Percentiles rank a stretch among this genome's conserved stretches.
These are phyloP conservation scores for Brachionus rubens DNA, from an alignment of 1,140 invertebrate species.

Conservation along the genomic window DNA sequence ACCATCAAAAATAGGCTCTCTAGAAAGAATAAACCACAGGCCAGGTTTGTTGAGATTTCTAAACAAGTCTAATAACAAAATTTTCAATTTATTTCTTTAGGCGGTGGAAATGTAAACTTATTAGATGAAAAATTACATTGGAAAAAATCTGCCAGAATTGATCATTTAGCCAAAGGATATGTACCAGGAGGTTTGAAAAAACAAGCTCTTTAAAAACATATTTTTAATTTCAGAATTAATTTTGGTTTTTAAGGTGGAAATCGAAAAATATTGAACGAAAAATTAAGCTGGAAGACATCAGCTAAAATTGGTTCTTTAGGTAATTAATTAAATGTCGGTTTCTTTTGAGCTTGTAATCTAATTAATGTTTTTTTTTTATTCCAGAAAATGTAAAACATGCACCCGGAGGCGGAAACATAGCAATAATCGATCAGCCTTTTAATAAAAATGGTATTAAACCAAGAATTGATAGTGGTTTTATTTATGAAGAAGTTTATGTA, in stretches of 20 bases:
- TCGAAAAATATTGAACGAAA: conserved; percentile 36
- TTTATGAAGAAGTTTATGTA: conserved; percentile 38
- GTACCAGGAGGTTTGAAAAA: neutral
- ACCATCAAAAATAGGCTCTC: conserved; percentile 38
- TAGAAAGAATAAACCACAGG: conserved; percentile 28
- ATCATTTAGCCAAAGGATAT: conserved; percentile 34
- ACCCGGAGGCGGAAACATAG: conserved; percentile 34
- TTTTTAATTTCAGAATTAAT: neutral
- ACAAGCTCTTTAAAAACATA: neutral
- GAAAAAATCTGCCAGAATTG: conserved; percentile 6
- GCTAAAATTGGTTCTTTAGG: conserved; percentile 43
- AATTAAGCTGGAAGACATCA: conserved; percentile 12
- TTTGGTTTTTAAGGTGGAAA: conserved; percentile 29
- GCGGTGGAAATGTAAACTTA: conserved; percentile 28
- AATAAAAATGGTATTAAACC: conserved; percentile 26
- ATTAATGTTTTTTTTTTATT: neutral
- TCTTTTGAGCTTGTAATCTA: too few species aligned
- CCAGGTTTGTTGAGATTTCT: conserved; percentile 5
- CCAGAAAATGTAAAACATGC: conserved; percentile 21
- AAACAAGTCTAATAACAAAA: neutral
- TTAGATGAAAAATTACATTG: conserved; percentile 32
- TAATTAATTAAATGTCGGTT: too few species aligned
- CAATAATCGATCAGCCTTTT: conserved; percentile 31
- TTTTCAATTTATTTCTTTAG: neutral
- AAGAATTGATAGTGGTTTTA: conserved; percentile 40